phyloP scores from a whole-genome alignment of 2,888 invertebrate species.

The Camponotus fellah region DNA sequence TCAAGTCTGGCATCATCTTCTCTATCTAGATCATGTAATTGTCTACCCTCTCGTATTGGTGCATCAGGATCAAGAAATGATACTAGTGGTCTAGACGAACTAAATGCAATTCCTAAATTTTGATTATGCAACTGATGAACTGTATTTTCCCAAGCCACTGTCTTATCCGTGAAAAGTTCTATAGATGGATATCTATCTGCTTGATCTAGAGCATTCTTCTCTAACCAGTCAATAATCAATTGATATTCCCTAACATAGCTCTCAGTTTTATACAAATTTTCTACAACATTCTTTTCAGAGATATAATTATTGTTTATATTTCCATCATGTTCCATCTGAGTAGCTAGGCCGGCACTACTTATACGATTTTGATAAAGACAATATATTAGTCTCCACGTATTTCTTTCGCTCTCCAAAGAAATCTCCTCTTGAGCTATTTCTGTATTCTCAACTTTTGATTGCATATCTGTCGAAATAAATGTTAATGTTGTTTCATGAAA shows the following conservation, averaged over 20 bases:
- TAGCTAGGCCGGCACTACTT: conserved; percentile 80
- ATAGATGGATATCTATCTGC: conserved; percentile 86
- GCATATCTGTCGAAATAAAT: conserved; percentile 78
- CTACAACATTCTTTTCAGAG: conserved; percentile 89
- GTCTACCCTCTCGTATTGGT: conserved; percentile 91
- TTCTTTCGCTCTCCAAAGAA: conserved; percentile 92
- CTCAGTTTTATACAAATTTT: conserved; percentile 88
- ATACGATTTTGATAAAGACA: conserved; percentile 94
- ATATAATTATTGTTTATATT: conserved; percentile 74
- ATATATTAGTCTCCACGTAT: conserved; percentile 95
- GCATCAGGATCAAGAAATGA: conserved; percentile 96
- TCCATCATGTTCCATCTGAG: conserved; percentile 75
- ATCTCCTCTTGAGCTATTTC: conserved; percentile 81
- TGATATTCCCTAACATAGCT: conserved; percentile 90
- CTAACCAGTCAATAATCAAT: conserved; percentile 97
- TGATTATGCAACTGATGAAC: conserved; percentile 90
- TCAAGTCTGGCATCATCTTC: conserved; percentile 90
- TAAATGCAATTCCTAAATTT: conserved; percentile 88
- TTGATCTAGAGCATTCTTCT: conserved; percentile 91
- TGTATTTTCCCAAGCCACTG: conserved; percentile 97
- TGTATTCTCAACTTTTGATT: conserved; percentile 81
- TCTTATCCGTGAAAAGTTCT: conserved; percentile 93
- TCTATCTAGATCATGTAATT: conserved; percentile 94
- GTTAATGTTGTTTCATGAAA: background rate
- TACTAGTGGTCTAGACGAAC: conserved; percentile 88